Percentiles rank a stretch among this genome's conserved stretches.
These are phyloP conservation scores for Eidolon helvum DNA, from an alignment of 2,113 vertebrate species.

Conservation along the genomic window DNA sequence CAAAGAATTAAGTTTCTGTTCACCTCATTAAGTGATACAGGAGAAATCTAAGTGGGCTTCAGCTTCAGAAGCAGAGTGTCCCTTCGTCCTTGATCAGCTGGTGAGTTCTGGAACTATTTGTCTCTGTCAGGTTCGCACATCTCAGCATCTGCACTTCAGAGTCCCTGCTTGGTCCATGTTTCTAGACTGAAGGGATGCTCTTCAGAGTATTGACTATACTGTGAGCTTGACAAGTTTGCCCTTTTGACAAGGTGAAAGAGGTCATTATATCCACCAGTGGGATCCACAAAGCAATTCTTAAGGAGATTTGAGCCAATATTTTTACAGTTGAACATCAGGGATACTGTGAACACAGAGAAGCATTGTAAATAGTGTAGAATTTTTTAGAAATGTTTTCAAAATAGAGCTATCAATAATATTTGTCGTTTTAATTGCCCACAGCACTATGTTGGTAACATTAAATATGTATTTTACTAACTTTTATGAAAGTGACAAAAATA, in stretches of 20 bases:
- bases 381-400: slow-evolving; percentile 60
- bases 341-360: not conserved
- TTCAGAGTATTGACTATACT: slow-evolving; percentile 81
- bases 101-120: slow-evolving; percentile 86
- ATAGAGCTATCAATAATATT: slow-evolving; percentile 68
- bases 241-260: slow-evolving; percentile 85
- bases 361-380: not conserved
- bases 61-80: slow-evolving; percentile 81
- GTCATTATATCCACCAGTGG: slow-evolving; percentile 79
- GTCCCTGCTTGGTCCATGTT: slow-evolving; percentile 80
- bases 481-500: slow-evolving; percentile 64
- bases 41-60: slow-evolving; percentile 79
- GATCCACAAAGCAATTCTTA: slow-evolving; percentile 76
- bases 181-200: slow-evolving; percentile 86
- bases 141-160: slow-evolving; percentile 82
- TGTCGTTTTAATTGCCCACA: slow-evolving; percentile 48
- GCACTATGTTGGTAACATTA: not conserved
- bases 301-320: slow-evolving; percentile 51
- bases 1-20: slow-evolving; percentile 80
- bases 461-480: slow-evolving; percentile 48
- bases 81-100: slow-evolving; percentile 92
- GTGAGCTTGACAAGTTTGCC: slow-evolving; percentile 78
- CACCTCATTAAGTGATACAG: slow-evolving; percentile 76
- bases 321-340: slow-evolving; percentile 57
- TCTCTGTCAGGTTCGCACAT: slow-evolving; percentile 90